Base-by-base conservation (phyloP, 2,888 invertebrate genomes). In the Spatulosminthurus flaviceps region DNA sequence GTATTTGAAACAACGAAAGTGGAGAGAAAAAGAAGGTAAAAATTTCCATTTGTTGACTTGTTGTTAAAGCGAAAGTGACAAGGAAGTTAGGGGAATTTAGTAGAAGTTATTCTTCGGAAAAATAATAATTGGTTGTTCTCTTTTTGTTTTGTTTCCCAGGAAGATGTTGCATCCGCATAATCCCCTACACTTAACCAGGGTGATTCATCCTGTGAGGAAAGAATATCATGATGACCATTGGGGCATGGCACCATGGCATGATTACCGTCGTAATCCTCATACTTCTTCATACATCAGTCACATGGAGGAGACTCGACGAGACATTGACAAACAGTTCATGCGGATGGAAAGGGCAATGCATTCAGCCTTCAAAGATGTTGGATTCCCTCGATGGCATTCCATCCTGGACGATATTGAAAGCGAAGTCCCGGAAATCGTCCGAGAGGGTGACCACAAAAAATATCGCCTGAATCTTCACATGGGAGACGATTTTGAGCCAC, bases 381-480 rank as follows among this genome's bases (percentile, higher is more conserved):
- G 51, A 1, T 51, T 51, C 51, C 51, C 51, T 19, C 5, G 51
- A n/a, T 51, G 51, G 51, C 51, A 51, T 51, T 51, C 51, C 19
- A 51, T 51, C 16, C 16, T 51, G 19, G n/a, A n/a, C 16, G 51
- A 51, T n/a, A 16, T 16, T 1, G 51, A 51, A 19, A 13, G n/a
- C n/a, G 51, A 51, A 19, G 4, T 19, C 5, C 22, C 79, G 24
- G 77, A 64, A 41, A 43, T 77, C 24, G 83, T 79, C 16, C 19
- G 67, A 22, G 78, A 78, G 16, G 67, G 67, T 1, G 72, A 81
- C 19, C 70, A 81, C 4, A 67, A 71, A 42, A 84, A 83, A 43
- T 86, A 84, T 78, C 77, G 79, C 11, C 60, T 86, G 4, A 84
- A 83, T 41, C 21, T 86, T 1, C 85, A 86, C 73, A 79, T 86